Conservation (phyloP, 2,888 invertebrate genomes). For the Ennomos fuscantarius region DNA sequence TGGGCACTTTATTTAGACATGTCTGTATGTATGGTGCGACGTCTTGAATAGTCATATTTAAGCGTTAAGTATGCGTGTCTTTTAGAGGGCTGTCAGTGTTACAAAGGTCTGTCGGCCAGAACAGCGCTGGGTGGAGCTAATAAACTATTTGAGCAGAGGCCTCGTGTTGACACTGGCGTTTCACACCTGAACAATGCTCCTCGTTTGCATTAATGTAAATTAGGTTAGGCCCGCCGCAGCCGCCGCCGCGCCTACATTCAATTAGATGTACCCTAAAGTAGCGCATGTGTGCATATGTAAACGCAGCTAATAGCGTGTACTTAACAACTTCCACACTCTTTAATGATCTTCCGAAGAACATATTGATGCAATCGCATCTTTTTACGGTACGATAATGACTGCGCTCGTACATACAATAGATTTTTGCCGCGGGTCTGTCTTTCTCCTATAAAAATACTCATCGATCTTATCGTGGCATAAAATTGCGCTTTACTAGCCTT, state of each 20-base stretch:
- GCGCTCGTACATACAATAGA: conserved; percentile 28
- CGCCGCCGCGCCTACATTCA: conserved; percentile 78
- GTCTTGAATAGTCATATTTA: conserved; percentile 72
- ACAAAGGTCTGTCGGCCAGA: conserved; percentile 79
- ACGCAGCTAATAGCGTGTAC: conserved; percentile 57
- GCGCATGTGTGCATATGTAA: conserved; percentile 75
- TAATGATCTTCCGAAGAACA: conserved; percentile 56
- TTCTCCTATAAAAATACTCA: conserved; percentile 38
- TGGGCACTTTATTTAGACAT: conserved; percentile 35
- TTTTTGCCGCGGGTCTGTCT: conserved; percentile 30
- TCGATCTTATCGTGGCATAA: conserved; percentile 33
- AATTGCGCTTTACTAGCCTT: conserved; percentile 35
- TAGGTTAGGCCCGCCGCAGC: conserved; percentile 78
- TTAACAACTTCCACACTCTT: conserved; percentile 58
- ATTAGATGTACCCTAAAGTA: conserved; percentile 81
- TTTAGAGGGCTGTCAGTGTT: conserved; percentile 75
- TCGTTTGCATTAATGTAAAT: conserved; percentile 86
- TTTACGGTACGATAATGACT: conserved; percentile 38
- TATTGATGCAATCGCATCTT: conserved; percentile 53
- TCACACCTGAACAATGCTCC: conserved; percentile 85
- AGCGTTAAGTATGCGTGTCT: conserved; percentile 78
- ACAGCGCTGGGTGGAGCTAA: conserved; percentile 82
- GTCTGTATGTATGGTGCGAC: conserved; percentile 52
- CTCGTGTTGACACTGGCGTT: conserved; percentile 84
- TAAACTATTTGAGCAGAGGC: conserved; percentile 83